Conservation (phyloP, 1,140 invertebrate species). For the Penaeus chinensis region DNA sequence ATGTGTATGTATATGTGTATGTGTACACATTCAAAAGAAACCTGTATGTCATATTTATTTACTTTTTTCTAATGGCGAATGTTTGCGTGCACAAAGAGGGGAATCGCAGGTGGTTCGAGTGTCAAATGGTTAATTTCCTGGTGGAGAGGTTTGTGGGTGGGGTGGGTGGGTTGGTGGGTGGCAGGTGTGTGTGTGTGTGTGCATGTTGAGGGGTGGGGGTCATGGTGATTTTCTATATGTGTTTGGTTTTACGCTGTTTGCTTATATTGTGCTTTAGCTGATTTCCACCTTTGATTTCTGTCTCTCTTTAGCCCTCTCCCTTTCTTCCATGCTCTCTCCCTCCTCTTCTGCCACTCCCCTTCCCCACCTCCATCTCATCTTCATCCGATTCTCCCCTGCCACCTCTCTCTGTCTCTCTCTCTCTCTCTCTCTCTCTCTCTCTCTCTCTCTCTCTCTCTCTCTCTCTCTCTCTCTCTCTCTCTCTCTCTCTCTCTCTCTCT, state of each 20-base stretch:
- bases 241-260: not conserved
- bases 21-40: too few species aligned
- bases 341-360: not conserved
- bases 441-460: not conserved
- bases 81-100: too few species aligned
- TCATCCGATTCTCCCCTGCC: not conserved
- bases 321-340: not conserved
- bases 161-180: not conserved
- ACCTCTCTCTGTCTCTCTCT: not conserved
- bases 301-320: not conserved
- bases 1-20: too few species aligned
- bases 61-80: too few species aligned
- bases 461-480: not conserved
- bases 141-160: too few species aligned
- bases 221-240: not conserved
- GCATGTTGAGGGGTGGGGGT: not conserved
- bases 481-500: slow-evolving; percentile 18
- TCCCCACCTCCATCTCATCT: not conserved
- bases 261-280: not conserved
- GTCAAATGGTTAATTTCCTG: too few species aligned
- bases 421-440: not conserved
- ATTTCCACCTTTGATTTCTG: not conserved
- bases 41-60: too few species aligned
- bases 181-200: not conserved
- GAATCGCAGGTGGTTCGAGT: too few species aligned